A percentile compares a stretch with the other conserved stretches of the same genome.
Evolutionary conservation across 2,113 vertebrate genomes (phyloP).

Genomic region (Tetrax tetrax): DNA sequence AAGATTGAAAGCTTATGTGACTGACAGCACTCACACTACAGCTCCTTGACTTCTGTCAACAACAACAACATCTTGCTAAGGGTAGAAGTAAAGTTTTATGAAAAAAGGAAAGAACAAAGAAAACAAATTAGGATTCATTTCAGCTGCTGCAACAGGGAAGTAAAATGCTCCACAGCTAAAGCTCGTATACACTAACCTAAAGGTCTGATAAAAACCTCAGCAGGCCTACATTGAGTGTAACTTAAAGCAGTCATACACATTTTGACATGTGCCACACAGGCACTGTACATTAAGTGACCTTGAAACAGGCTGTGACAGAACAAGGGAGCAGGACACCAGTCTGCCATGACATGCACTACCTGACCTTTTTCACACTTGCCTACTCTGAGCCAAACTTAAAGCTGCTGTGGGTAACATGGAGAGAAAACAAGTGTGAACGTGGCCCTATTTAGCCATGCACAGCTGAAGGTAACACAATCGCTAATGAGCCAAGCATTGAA

Average conservation of each 20-base stretch:
- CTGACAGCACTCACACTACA: accelerated
- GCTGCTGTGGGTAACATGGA: not conserved
- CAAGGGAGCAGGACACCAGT: not conserved
- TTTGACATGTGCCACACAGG: not conserved
- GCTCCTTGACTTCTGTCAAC: not conserved
- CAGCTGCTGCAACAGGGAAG: not conserved
- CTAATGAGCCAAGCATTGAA: not conserved
- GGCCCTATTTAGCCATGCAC: not conserved
- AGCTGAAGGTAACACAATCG: not conserved
- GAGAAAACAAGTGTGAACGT: not conserved
- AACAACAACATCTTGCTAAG: accelerated
- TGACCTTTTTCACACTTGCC: not conserved
- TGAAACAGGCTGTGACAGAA: not conserved
- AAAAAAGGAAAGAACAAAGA: not conserved
- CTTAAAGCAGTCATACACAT: not conserved
- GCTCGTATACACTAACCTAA: accelerated
- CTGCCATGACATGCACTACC: not conserved
- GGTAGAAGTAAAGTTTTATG: not conserved
- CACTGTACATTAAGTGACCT: not conserved
- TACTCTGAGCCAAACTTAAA: not conserved
- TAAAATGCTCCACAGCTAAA: not conserved
- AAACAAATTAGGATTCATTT: not conserved
- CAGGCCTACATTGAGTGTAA: not conserved
- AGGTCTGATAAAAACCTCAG: not conserved
- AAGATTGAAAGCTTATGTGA: not conserved